Conservation (phyloP, 2,888 invertebrate species). For the Cheilosia soror region DNA sequence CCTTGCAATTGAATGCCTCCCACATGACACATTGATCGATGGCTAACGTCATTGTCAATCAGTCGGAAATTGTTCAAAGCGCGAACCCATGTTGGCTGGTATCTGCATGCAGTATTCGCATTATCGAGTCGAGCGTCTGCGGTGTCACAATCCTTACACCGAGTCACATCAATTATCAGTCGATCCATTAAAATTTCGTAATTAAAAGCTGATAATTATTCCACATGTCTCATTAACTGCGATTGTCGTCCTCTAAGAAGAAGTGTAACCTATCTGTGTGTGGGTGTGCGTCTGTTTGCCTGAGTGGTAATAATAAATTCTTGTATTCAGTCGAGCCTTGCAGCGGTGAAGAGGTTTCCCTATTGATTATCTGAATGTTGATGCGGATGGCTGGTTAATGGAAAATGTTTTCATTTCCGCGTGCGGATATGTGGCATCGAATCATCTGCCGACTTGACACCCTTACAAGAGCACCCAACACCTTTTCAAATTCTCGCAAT, state of each 20-base stretch:
- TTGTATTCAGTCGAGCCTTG: slow-evolving; percentile 18
- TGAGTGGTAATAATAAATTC: slow-evolving; percentile 34
- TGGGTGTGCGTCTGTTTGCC: not conserved
- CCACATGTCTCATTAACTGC: slow-evolving; percentile 51
- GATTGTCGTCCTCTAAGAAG: slow-evolving; percentile 50
- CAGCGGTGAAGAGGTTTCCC: slow-evolving; percentile 17
- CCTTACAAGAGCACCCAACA: slow-evolving; percentile 1
- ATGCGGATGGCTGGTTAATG: slow-evolving; percentile 16
- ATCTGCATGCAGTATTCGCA: no score
- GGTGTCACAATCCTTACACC: not conserved
- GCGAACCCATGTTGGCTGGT: not conserved
- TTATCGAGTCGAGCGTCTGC: not conserved
- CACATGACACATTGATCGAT: slow-evolving; percentile 57
- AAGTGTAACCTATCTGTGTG: not conserved
- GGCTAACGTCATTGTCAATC: slow-evolving; percentile 53
- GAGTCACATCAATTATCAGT: no score
- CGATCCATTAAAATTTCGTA: slow-evolving; percentile 39
- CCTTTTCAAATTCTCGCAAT: slow-evolving; percentile 29
- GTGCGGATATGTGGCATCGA: slow-evolving; percentile 12
- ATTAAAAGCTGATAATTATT: slow-evolving; percentile 62
- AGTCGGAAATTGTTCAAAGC: slow-evolving; percentile 32
- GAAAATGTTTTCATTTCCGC: slow-evolving; percentile 67
- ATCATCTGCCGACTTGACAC: not conserved
- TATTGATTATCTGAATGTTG: slow-evolving; percentile 46
- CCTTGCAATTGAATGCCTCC: slow-evolving; percentile 46